Conservation (phyloP, 2,888 invertebrate genomes). For the Drosophila greeni region DNA sequence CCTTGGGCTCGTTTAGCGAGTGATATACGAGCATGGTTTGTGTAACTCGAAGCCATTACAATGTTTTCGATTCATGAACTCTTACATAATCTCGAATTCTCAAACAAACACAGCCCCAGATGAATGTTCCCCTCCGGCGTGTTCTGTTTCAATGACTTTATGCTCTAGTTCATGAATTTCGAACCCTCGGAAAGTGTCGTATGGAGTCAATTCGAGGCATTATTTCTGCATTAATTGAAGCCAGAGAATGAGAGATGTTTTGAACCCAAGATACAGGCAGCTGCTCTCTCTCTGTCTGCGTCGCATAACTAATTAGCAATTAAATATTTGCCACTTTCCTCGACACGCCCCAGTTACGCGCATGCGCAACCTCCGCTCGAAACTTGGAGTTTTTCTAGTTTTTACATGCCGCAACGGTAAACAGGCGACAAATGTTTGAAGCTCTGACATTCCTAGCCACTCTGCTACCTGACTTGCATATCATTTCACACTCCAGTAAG, state of each 20-base stretch:
- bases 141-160: slow-evolving; percentile 40
- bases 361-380: slow-evolving; percentile 27
- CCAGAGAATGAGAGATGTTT: slow-evolving; percentile 19
- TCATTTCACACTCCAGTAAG: slow-evolving; percentile 53
- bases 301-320: slow-evolving; percentile 60
- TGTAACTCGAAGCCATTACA: slow-evolving; percentile 28
- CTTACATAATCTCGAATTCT: slow-evolving; percentile 34
- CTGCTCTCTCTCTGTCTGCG: slow-evolving; percentile 4
- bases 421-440: slow-evolving; percentile 30
- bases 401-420: slow-evolving; percentile 30
- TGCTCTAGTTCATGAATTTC: slow-evolving; percentile 29
- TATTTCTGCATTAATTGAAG: slow-evolving; percentile 34
- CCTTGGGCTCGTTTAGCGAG: slow-evolving; percentile 22
- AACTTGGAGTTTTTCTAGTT: slow-evolving; percentile 18
- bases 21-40: slow-evolving; percentile 33
- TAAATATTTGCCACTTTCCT: slow-evolving; percentile 46
- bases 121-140: slow-evolving; percentile 18
- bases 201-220: slow-evolving; percentile 28
- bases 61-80: slow-evolving; percentile 30
- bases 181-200: slow-evolving; percentile 31
- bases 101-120: slow-evolving; percentile 2
- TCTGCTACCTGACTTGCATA: slow-evolving; percentile 58
- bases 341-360: slow-evolving; percentile 59
- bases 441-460: slow-evolving; percentile 11
- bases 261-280: slow-evolving; percentile 15